A percentile compares a stretch with the other conserved stretches of the same genome.
Evolutionary conservation across 2,113 vertebrate genomes (phyloP).

Genomic region (Charina bottae): DNA sequence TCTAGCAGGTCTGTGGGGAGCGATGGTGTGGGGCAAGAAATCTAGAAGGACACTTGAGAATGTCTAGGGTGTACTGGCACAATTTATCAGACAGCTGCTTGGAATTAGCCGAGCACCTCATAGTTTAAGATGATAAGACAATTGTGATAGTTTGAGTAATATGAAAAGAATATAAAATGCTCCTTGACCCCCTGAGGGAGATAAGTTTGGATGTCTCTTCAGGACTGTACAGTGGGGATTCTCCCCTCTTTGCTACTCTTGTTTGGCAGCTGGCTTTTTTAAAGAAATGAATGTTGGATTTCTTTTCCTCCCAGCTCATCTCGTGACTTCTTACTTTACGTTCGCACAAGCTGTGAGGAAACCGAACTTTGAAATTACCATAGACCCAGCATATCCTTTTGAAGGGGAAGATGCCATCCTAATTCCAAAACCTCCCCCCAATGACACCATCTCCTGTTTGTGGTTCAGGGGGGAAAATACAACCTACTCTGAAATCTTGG

Average conservation of each 20-base stretch:
- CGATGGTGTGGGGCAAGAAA: neutral
- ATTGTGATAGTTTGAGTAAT: neutral
- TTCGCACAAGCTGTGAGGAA: neutral
- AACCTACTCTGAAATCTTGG: neutral
- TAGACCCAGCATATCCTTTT: rapidly evolving
- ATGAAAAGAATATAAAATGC: neutral
- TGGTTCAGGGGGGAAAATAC: neutral
- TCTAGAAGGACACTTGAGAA: neutral
- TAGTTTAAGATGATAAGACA: neutral
- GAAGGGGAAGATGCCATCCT: neutral
- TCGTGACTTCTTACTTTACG: neutral
- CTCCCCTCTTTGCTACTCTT: no score
- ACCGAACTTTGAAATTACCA: rapidly evolving
- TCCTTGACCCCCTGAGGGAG: neutral
- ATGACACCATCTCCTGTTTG: neutral
- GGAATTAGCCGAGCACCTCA: neutral
- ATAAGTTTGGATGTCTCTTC: no score
- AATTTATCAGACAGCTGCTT: neutral
- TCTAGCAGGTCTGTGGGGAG: neutral
- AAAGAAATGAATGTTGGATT: neutral
- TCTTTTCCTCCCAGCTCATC: neutral
- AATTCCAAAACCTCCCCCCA: neutral
- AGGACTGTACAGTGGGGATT: no score
- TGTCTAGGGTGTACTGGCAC: neutral
- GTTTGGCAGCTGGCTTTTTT: no score